These are phyloP conservation scores for Orientallactaga bullata DNA, from an alignment of 2,113 vertebrate genomes.

Conservation along the genomic window DNA sequence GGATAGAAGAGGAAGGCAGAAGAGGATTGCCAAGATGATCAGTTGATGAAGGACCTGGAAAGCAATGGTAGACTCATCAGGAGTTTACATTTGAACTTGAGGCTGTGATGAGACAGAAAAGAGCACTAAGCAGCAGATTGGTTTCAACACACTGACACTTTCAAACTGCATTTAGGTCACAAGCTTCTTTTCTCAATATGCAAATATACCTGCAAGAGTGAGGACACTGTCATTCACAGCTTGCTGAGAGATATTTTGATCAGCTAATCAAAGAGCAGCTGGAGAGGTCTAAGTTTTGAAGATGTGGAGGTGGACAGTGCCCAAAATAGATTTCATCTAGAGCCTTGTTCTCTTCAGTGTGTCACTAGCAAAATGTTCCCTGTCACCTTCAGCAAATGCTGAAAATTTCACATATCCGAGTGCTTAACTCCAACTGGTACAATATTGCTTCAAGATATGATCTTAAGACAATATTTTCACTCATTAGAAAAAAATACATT, in stretches of 20 bases:
- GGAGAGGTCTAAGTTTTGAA: background rate
- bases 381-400: background rate
- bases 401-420: background rate
- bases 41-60: background rate
- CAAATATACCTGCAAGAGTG: constrained; percentile 5
- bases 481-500: background rate
- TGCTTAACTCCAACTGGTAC: background rate
- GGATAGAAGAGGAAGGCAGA: background rate
- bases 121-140: background rate
- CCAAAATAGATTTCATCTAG: background rate
- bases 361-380: background rate
- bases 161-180: no score
- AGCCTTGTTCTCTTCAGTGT: background rate
- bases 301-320: background rate
- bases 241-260: constrained; percentile 22
- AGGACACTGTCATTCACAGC: constrained; percentile 18
- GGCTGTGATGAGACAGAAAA: background rate
- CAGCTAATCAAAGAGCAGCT: background rate
- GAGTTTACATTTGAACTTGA: constrained; percentile 7
- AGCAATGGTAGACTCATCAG: background rate
- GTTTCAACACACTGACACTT: no score
- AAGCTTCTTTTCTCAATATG: background rate
- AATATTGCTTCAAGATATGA: background rate
- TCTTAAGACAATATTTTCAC: background rate
- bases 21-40: background rate